A percentile compares a stretch with the other conserved stretches of the same genome.
Conservation (phyloP, 1,140 invertebrate species). For the Acyrthosiphon pisum region DNA sequence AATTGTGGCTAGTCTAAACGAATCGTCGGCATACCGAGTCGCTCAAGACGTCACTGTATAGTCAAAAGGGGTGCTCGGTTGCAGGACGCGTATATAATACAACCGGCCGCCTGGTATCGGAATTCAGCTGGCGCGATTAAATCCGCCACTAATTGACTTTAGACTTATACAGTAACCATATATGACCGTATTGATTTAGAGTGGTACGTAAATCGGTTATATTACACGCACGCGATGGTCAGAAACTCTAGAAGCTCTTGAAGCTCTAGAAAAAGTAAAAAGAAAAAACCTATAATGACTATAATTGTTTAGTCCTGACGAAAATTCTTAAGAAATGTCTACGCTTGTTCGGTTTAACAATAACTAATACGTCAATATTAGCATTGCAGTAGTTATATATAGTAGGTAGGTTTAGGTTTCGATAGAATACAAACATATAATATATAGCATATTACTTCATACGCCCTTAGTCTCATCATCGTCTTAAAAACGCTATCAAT, state of each 20-base stretch:
- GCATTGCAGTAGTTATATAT: not conserved
- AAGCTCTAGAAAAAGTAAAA: constrained; percentile 14
- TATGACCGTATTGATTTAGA: not conserved
- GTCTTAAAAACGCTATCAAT: no score
- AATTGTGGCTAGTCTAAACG: not conserved
- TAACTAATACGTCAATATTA: constrained; percentile 1
- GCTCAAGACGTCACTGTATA: not conserved
- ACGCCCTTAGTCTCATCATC: not conserved
- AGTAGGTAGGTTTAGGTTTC: not conserved
- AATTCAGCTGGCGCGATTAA: not conserved
- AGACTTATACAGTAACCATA: not conserved
- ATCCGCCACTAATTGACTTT: not conserved
- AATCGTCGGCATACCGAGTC: not conserved
- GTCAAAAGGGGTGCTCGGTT: not conserved
- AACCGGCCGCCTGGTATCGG: not conserved
- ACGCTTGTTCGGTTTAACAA: not conserved
- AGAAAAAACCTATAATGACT: not conserved
- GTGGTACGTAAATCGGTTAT: not conserved
- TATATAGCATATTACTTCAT: not conserved
- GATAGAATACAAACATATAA: not conserved
- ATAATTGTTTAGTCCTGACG: not conserved
- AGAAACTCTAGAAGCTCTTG: not conserved
- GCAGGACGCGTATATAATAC: not conserved
- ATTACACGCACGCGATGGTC: not conserved
- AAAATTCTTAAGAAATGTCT: not conserved